Conservation (phyloP, 2,888 invertebrate species). For the Synergus gifuensis region DNA sequence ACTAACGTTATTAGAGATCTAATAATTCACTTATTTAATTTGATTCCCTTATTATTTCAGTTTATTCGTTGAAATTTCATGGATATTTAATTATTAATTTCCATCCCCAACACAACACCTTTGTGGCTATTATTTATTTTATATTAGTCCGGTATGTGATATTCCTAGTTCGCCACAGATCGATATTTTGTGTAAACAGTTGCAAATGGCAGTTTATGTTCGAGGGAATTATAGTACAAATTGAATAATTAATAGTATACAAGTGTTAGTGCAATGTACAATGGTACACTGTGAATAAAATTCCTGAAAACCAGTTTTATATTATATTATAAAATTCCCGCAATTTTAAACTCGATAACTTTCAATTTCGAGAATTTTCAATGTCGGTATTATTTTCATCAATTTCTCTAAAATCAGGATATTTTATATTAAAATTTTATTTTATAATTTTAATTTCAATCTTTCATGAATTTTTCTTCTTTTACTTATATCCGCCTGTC, state of each 20-base stretch:
- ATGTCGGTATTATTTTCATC: too few relatives aligned
- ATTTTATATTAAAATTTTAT: too few relatives aligned
- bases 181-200: background rate
- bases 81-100: background rate
- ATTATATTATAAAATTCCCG: too few relatives aligned
- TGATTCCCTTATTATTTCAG: background rate
- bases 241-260: background rate
- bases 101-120: background rate
- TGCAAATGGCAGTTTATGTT: background rate
- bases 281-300: background rate
- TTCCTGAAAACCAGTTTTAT: too few relatives aligned
- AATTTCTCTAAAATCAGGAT: too few relatives aligned
- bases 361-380: too few relatives aligned
- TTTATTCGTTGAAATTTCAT: background rate
- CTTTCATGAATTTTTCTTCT: too few relatives aligned
- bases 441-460: too few relatives aligned
- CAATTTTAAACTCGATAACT: too few relatives aligned
- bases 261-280: background rate
- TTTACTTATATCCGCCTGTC: too few relatives aligned
- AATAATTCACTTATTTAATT: background rate
- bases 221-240: background rate
- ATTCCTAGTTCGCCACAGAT: background rate
- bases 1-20: constrained; percentile 14
- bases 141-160: background rate
- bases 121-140: background rate